Base-by-base conservation (phyloP, 2,888 invertebrate genomes). In the Lottia gigantea region DNA sequence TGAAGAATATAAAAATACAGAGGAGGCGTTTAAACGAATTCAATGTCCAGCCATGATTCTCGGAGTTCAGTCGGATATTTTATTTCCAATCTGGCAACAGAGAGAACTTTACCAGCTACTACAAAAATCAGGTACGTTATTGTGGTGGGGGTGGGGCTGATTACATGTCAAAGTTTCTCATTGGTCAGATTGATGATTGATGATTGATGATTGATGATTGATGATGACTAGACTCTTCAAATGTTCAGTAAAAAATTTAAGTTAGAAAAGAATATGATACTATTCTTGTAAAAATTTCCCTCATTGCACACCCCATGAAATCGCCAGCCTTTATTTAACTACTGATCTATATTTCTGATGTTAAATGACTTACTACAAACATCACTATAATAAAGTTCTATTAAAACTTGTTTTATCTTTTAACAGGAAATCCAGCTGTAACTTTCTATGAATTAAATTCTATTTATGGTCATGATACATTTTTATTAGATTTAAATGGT, bases 401-500 rank as follows among this genome's bases (percentile, higher is more conserved):
- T 15, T 63, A 3, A 11, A n/a, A 49, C 31, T 31, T 4, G 2
- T 40, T 40, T 40, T 40, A 40, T 40, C 40, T 55, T 46, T 16
- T 68, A 74, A 1, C 75, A 83, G 87, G 87, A 25, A 88, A 88
- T 72, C 65, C 80, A n/a, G 75, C 78, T 26, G 88, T 88, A 64
- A 87, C 88, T 7, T 88, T 83, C 71, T 88, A 86, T 74, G 88
- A 88, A 74, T 74, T 88, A 66, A 85, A 87, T 71, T 87, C 88
- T 25, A 67, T 87, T 31, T 88, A 85, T 76, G 88, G 88, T n/a
- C 88, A 88, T 76, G 88, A 88, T 76, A 88, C 88, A 19, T 88
- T 88, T 73, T 77, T 88, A 16, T 75, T 88, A 62, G 87, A 88
- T 78, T 76, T 88, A 70, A 87, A 87, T 78, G 85, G 86, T 63